These are phyloP conservation scores for Drosophila pseudoobscura DNA, from an alignment of 1,140 invertebrate species.

Conservation along the genomic window DNA sequence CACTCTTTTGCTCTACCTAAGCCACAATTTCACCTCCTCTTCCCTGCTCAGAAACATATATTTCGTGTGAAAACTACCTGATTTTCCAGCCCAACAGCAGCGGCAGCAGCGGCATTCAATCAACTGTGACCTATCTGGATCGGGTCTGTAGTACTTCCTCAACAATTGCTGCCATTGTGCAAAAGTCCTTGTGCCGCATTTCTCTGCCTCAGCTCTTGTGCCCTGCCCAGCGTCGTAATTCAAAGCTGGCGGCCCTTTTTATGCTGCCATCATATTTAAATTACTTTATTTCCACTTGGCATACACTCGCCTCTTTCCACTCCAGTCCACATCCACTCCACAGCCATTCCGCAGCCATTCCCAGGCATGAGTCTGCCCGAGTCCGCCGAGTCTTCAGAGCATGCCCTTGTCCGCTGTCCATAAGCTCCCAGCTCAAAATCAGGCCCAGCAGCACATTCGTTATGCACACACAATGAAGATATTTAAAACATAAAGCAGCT, in stretches of 20 bases:
- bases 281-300: conserved; percentile 72
- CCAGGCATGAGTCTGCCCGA: conserved; percentile 2
- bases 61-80: conserved; percentile 77
- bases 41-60: neutral
- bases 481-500: conserved; percentile 50
- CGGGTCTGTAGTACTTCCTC: conserved; percentile 10
- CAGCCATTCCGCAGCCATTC: neutral
- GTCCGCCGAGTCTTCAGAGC: no score
- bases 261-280: conserved; percentile 71
- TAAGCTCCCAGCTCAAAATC: conserved; percentile 36
- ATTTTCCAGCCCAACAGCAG: conserved; percentile 62
- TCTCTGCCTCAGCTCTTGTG: no score
- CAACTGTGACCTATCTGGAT: conserved; percentile 41
- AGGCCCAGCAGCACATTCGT: conserved; percentile 31
- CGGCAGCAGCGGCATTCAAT: conserved; percentile 37
- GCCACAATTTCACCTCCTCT: neutral
- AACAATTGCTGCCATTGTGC: conserved; percentile 58
- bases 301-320: conserved; percentile 8
- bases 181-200: conserved; percentile 38
- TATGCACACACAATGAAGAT: conserved; percentile 63
- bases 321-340: conserved; percentile 11
- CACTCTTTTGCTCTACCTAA: conserved; percentile 38
- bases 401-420: conserved; percentile 32
- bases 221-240: conserved; percentile 42
- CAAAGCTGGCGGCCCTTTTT: conserved; percentile 53